These are phyloP conservation scores for Microchirus variegatus DNA, from an alignment of 2,797 vertebrate genomes.

Conservation along the genomic window DNA sequence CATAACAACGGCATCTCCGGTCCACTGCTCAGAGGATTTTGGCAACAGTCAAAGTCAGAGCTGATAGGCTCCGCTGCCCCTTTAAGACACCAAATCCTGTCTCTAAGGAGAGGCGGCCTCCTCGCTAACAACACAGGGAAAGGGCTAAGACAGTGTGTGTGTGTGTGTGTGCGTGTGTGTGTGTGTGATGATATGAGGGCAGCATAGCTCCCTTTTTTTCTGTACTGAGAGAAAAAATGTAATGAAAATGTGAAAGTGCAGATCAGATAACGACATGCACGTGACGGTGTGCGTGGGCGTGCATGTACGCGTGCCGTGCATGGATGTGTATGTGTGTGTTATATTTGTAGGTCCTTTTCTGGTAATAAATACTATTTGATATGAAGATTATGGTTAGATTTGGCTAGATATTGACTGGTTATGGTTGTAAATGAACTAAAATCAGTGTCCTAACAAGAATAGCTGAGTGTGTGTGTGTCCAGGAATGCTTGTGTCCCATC, in stretches of 20 bases:
- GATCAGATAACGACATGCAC: background rate
- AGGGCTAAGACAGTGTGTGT: slow-evolving; percentile 26
- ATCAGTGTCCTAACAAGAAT: too few species aligned
- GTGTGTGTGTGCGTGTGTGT: slow-evolving; percentile 14
- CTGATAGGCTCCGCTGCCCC: slow-evolving; percentile 55
- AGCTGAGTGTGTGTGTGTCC: slow-evolving; percentile 1
- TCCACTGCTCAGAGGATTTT: slow-evolving; percentile 33
- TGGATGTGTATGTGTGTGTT: too few species aligned
- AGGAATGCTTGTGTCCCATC: slow-evolving; percentile 34
- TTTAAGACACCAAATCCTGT: slow-evolving; percentile 42
- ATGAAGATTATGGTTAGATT: too few species aligned
- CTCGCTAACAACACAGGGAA: slow-evolving; percentile 39
- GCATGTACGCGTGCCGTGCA: background rate
- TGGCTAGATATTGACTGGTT: too few species aligned
- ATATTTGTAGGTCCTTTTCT: too few species aligned
- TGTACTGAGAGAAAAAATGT: slow-evolving; percentile 1
- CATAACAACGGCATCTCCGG: slow-evolving; percentile 5
- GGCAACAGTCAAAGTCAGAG: slow-evolving; percentile 49
- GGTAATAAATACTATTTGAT: too few species aligned
- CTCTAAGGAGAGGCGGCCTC: slow-evolving; percentile 35
- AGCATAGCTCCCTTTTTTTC: slow-evolving; percentile 21
- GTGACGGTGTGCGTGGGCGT: slow-evolving; percentile 5
- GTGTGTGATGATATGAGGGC: slow-evolving; percentile 16
- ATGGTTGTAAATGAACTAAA: too few species aligned
- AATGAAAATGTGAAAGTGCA: too few species aligned